Evolutionary conservation across 2,888 invertebrate species (phyloP), one percentile per base, ranked within the genome.

Genomic region (Phymatocera aterrima): DNA sequence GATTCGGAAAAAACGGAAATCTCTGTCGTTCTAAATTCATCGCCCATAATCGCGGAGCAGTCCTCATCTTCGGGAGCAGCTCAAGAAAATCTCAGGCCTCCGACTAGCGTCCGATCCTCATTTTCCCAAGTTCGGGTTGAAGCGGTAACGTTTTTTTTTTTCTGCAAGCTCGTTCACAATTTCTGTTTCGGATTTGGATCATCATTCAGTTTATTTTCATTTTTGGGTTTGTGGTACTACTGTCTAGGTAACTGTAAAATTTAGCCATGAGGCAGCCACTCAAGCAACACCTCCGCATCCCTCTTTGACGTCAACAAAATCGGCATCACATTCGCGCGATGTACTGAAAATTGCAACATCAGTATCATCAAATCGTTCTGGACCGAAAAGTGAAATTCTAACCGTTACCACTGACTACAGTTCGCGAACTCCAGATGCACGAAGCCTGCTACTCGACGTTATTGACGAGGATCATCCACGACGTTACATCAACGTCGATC

Each of bases 391-490:
- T 51, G 83, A 83, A 68, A 61, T 83, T 70, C 64, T 83, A 15
- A 82, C 82, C 1, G 72, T 81, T 10, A 80, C 80, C 3, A 82
- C 81, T 4, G 80, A 83, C 70, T 83, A 83, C 54, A 80, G 37
- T 4, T 72, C 34, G 34, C 31, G 78, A 54, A 57, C 78, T 34
- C 70, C 70, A 6, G 78, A 78, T 57, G 40, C 57, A 4, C 46
- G 61, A 12, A 77, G 77, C 48, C 18, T 77, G 31, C 12, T 65
- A 10, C 64, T 77, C 15, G 77, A 77, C 31, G 77, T 77, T 12
- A 65, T 64, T 46, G 77, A 77, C 15, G 37, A 77, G 57, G 77
- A 77, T 34, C 77, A 64, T 77, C 77, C 64, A 34, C 46, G 12
- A 43, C 64, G 64, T 18, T 64, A 61, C 48, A 65, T 61, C 12